Evolutionary conservation across 2,113 vertebrate genomes (phyloP).

Genomic region (Xiphophorus couchianus): DNA sequence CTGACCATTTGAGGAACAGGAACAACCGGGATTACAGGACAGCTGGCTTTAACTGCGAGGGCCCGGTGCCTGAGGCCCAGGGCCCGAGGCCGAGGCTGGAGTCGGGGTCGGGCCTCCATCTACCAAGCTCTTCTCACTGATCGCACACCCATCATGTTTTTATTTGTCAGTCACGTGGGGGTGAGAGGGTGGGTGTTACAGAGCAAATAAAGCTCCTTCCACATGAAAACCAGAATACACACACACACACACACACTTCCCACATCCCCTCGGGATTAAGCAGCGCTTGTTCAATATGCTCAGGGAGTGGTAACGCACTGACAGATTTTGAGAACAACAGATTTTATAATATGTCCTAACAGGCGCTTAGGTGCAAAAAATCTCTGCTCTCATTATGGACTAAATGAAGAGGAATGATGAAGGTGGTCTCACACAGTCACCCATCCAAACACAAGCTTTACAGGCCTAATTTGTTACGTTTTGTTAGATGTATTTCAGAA

Average conservation of each 20-base stretch:
- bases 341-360: slow-evolving; percentile 78
- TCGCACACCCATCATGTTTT: slow-evolving; percentile 20
- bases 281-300: slow-evolving; percentile 24
- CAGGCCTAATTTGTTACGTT: too few relatives aligned
- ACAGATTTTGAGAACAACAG: slow-evolving; percentile 68
- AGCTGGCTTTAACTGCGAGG: slow-evolving; percentile 22
- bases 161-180: slow-evolving; percentile 1
- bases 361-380: slow-evolving; percentile 59
- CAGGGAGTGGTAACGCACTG: slow-evolving; percentile 57
- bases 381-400: slow-evolving; percentile 43
- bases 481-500: too few relatives aligned
- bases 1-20: slow-evolving; percentile 10
- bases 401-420: slow-evolving; percentile 40
- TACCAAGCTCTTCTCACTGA: neutral
- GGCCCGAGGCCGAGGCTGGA: too few relatives aligned
- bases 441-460: too few relatives aligned
- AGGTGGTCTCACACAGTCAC: slow-evolving; percentile 7
- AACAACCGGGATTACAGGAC: slow-evolving; percentile 22
- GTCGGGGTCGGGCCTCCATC: slow-evolving; percentile 4
- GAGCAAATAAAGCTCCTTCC: slow-evolving; percentile 10
- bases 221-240: slow-evolving; percentile 57
- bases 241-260: slow-evolving; percentile 17
- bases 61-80: slow-evolving; percentile 5
- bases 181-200: too few relatives aligned
- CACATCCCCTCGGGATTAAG: slow-evolving; percentile 66